Base-by-base conservation (phyloP, 2,888 invertebrate species). In the Ectemnius continuus region DNA sequence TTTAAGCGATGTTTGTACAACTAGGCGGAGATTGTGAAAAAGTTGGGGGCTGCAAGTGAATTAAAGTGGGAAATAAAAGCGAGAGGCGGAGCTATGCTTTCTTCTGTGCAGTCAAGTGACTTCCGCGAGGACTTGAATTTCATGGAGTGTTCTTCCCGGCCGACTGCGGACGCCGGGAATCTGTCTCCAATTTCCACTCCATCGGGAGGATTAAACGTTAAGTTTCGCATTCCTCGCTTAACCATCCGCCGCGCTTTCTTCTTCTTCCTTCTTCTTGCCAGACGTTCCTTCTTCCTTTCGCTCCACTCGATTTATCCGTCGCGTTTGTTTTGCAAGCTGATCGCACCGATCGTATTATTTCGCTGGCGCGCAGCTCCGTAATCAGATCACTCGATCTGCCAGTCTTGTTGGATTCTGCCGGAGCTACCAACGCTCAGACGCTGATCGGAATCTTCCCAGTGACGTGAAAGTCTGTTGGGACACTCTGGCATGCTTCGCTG, bases 171-270 rank as follows among this genome's bases (percentile, higher is more conserved):
- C 28, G n/a, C 26, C 11, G 47, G 45, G 13, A 46, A 18, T 57
- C 23, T 13, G 18, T 14, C 8, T 62, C 58, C 64, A 26, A 26
- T n/a, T 63, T 57, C 63, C 64, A 58, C 14, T 14, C 60, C 13
- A 18, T 52, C 59, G 64, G 63, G 70, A 60, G 64, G 64, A 70
- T 70, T 64, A 70, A 64, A 64, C 16, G 60, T 64, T 70, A 60
- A 70, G 60, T 56, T 64, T 57, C 57, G 11, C 20, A 61, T 61
- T 61, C 52, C 1, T 13, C 14, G 14, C 1, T 52, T 14, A 11
- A 16, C 52, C 52, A 14, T 52, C n/a, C n/a, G n/a, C n/a, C 45
- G 45, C 45, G n/a, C n/a, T n/a, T n/a, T n/a, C n/a, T n/a, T n/a
- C n/a, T n/a, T n/a, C n/a, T 26, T 14, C 14, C 2, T 20, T 6